phyloP scores from a whole-genome alignment of 2,888 invertebrate species.

The Monopis laevigella region DNA sequence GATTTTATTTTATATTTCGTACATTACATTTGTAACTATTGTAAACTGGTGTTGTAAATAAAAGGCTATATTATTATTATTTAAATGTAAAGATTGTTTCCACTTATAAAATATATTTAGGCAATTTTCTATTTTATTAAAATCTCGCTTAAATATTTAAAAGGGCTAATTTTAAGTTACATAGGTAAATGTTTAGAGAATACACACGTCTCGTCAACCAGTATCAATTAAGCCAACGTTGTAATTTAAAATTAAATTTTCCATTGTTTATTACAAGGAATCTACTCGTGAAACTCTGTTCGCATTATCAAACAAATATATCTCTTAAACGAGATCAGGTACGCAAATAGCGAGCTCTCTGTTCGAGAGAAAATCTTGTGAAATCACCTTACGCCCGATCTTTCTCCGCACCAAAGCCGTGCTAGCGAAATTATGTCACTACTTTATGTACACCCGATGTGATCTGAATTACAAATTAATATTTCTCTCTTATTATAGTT shows the following conservation, averaged over 20 bases:
- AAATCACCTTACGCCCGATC: constrained; percentile 18
- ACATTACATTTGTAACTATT: no score
- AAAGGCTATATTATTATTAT: no score
- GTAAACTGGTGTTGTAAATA: no score
- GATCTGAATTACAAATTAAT: constrained; percentile 11
- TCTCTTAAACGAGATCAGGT: constrained; percentile 14
- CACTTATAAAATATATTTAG: no score
- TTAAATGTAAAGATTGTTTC: no score
- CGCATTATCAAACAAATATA: constrained; percentile 12
- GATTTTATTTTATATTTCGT: no score
- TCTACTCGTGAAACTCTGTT: constrained; percentile 9
- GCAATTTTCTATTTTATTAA: no score
- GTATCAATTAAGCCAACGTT: no score
- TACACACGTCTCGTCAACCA: no score
- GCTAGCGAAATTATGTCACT: constrained; percentile 17
- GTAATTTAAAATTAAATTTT: constrained; percentile 1
- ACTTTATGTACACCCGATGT: constrained; percentile 9
- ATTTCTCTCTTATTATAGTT: background rate
- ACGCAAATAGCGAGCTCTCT: constrained; percentile 17
- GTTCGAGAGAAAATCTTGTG: constrained; percentile 21
- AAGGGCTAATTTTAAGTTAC: no score
- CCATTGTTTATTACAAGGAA: constrained; percentile 6
- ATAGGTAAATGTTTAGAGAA: no score
- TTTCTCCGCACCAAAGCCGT: constrained; percentile 9
- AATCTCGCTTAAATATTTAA: no score